Evolutionary conservation across 2,888 invertebrate species (phyloP).

Genomic region (Calameuta filiformis): DNA sequence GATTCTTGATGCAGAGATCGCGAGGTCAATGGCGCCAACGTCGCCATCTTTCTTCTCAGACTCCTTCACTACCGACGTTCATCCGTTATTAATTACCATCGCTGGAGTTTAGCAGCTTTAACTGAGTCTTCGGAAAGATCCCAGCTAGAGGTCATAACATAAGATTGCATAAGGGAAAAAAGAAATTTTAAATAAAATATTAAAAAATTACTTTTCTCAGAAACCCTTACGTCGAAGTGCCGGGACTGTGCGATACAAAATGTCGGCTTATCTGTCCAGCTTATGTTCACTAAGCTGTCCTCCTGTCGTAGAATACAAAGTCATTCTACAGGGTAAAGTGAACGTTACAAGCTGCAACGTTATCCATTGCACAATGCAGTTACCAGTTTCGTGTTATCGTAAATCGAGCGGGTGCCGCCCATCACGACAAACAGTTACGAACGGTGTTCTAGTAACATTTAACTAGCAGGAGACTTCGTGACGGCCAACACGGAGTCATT

Average conservation of each 20-base stretch:
- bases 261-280: background rate
- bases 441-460: constrained; percentile 43
- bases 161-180: background rate
- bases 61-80: constrained; percentile 9
- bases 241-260: background rate
- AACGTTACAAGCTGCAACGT: background rate
- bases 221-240: background rate
- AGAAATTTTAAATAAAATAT: background rate
- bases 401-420: constrained; percentile 36
- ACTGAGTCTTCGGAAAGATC: background rate
- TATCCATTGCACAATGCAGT: constrained; percentile 28
- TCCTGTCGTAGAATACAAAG: background rate
- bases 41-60: constrained; percentile 10
- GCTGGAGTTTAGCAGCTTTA: constrained; percentile 4
- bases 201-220: background rate
- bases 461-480: background rate
- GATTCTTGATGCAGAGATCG: background rate
- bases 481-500: constrained; percentile 4
- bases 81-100: constrained; percentile 29
- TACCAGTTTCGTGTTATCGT: constrained; percentile 31
- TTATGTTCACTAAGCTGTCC: background rate
- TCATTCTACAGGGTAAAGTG: constrained; percentile 1
- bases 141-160: background rate
- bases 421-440: constrained; percentile 32
- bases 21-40: constrained; percentile 28